Evolutionary conservation across 2,888 invertebrate genomes (phyloP), one percentile per base, ranked within the genome.

Genomic region (Craniophora ligustri): DNA sequence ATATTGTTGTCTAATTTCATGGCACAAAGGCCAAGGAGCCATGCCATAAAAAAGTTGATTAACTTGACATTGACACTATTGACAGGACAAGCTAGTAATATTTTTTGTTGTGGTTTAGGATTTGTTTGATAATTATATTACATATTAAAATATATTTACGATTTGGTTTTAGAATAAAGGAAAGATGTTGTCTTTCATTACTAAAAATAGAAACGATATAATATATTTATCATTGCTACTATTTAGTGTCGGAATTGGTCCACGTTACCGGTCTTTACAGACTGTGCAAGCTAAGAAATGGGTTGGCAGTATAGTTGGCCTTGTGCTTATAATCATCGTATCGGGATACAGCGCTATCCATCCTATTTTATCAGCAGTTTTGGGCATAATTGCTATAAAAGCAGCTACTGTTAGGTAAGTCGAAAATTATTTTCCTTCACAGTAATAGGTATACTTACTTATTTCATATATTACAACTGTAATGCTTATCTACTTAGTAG

Each of bases 171-270:
- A 14, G 2, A 10, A 13, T 1, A 5, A 5, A 18, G 0, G 6
- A 11, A 76, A 76, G 69, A 90, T 92, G 90, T 76, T 80, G 63
- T 59, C 86, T 2, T 90, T 93, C 70, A 28, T 93, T 38, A 79
- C 76, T 40, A 97, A 96, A 95, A 95, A 95, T 79, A 88, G 94
- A 76, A 96, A 97, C 82, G 97, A 97, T 88, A 90, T 97, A 45
- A 92, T 97, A 73, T 97, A 97, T 85, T 91, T 97, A 45, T 82
- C 91, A 10, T 88, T 97, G 41, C 87, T 97, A 59, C 80, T 97
- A 44, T 91, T 94, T 44, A 96, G 96, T 79, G 95, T 97, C 56
- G 94, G 91, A 13, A 94, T 96, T 73, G 97, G 97, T 0, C 93
- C 94, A 28, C 94, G 94, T 78, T 96, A 96, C 67, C 94, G 95